A percentile compares a stretch with the other conserved stretches of the same genome.
phyloP scores from a whole-genome alignment of 1,140 invertebrate genomes.

The Polyergus mexicanus region DNA sequence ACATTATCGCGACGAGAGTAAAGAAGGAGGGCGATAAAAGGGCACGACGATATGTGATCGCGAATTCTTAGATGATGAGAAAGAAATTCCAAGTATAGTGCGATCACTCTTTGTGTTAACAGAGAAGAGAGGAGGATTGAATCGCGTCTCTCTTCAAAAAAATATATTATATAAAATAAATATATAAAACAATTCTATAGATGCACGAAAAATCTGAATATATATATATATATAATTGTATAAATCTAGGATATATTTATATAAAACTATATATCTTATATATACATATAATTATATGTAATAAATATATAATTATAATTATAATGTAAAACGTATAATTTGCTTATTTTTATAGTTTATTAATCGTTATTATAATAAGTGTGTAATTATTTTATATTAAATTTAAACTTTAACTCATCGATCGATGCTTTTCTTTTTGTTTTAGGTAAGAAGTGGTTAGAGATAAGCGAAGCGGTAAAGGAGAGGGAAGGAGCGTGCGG shows the following conservation, averaged over 20 bases:
- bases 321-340: not conserved
- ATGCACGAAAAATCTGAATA: not conserved
- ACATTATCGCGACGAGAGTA: constrained; percentile 27
- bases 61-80: constrained; percentile 31
- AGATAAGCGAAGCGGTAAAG: constrained; percentile 3
- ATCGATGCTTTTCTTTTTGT: constrained; percentile 21
- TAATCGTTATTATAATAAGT: not conserved
- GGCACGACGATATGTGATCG: not conserved
- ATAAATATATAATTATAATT: no score
- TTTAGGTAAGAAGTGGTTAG: constrained; percentile 50
- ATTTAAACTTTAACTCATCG: not conserved
- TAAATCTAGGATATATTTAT: no score
- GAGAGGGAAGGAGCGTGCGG: not conserved
- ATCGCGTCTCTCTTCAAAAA: not conserved
- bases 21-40: constrained; percentile 8
- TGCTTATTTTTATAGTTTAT: not conserved
- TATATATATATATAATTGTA: not conserved
- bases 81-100: not conserved
- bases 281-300: no score
- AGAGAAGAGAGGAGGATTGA: not conserved
- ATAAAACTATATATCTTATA: no score
- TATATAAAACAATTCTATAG: not conserved
- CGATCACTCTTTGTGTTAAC: not conserved
- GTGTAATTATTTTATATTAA: not conserved
- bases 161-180: not conserved